Conservation (phyloP, 2,797 vertebrate species). For the Pangasius krempfi region DNA sequence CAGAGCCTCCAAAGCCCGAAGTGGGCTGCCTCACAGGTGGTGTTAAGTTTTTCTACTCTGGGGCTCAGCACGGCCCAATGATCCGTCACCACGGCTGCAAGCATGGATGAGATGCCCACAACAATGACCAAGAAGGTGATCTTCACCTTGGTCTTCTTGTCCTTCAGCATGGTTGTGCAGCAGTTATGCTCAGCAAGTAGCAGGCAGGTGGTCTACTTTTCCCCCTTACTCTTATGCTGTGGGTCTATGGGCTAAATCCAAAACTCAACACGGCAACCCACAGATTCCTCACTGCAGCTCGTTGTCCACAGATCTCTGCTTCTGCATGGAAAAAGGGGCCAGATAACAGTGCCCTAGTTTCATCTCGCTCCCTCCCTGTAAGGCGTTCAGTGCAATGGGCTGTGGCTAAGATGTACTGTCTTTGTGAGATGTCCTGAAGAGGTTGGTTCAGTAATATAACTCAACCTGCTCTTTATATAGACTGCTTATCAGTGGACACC, state of each 20-base stretch:
- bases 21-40: constrained; percentile 89
- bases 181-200: constrained; percentile 16
- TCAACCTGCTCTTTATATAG: constrained; percentile 40
- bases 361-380: constrained; percentile 62
- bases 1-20: constrained; percentile 96
- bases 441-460: constrained; percentile 43
- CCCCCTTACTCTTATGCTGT: neutral
- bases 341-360: constrained; percentile 81
- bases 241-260: constrained; percentile 5
- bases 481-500: neutral
- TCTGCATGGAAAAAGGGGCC: constrained; percentile 72
- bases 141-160: constrained; percentile 85
- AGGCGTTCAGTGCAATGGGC: constrained; percentile 52
- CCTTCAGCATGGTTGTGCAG: constrained; percentile 76
- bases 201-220: constrained; percentile 9
- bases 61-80: constrained; percentile 96
- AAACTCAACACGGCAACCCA: constrained; percentile 48
- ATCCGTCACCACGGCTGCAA: constrained; percentile 88
- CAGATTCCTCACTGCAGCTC: constrained; percentile 59
- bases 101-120: constrained; percentile 84
- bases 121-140: constrained; percentile 84
- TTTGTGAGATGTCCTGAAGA: constrained; percentile 65
- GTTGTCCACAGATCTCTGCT: constrained; percentile 65
- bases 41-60: constrained; percentile 77
- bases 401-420: constrained; percentile 55